Evolutionary conservation across 2,113 vertebrate species (phyloP).

Genomic region (Alligator mississippiensis): DNA sequence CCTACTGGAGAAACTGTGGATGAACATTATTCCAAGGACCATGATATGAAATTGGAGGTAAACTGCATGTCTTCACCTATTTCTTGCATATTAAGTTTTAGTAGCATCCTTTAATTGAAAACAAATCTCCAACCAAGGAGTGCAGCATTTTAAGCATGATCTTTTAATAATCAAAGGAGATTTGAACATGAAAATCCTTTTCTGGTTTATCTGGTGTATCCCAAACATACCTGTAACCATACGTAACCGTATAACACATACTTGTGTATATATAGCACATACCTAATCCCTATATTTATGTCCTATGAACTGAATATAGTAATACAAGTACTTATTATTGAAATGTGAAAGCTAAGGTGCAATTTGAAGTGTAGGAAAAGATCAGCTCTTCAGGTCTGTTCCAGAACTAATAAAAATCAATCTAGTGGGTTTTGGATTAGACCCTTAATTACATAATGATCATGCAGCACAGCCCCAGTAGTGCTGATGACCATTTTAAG

Average conservation of each 20-base stretch:
- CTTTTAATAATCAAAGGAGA: background rate
- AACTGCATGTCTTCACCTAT: rapidly evolving
- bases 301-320: rapidly evolving
- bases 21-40: conserved; percentile 72
- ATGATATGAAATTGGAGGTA: conserved; percentile 77
- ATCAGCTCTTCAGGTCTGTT: background rate
- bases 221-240: background rate
- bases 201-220: background rate
- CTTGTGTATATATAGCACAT: no score
- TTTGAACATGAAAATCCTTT: background rate
- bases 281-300: no score
- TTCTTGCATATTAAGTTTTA: background rate
- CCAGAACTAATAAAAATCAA: background rate
- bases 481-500: background rate
- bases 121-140: background rate
- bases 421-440: rapidly evolving
- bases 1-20: conserved; percentile 66
- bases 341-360: rapidly evolving
- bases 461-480: rapidly evolving
- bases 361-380: background rate
- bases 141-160: background rate
- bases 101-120: rapidly evolving
- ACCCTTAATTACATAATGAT: rapidly evolving
- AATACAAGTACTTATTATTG: background rate
- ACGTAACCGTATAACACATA: no score